Percentiles rank a stretch among this genome's conserved stretches.
phyloP scores from a whole-genome alignment of 2,797 vertebrate genomes.

The Betta splendens region DNA sequence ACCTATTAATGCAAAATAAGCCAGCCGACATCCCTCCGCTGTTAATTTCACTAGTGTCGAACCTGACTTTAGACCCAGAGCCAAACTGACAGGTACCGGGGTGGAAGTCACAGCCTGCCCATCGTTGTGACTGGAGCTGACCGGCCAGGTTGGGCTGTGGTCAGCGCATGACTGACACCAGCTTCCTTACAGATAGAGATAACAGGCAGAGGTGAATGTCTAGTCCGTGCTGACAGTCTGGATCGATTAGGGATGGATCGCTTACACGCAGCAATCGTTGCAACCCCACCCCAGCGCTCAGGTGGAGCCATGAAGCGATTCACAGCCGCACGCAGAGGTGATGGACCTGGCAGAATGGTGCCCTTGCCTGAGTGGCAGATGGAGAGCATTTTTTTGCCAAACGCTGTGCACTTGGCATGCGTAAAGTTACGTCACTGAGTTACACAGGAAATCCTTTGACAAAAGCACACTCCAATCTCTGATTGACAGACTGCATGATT shows the following conservation, averaged over 20 bases:
- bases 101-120: slow-evolving; percentile 46
- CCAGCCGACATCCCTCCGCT: slow-evolving; percentile 53
- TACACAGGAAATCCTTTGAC: slow-evolving; percentile 16
- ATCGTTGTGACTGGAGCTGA: slow-evolving; percentile 79
- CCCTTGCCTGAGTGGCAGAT: slow-evolving; percentile 24
- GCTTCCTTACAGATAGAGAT: slow-evolving; percentile 78
- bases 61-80: slow-evolving; percentile 36
- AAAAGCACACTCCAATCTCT: slow-evolving; percentile 26
- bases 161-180: slow-evolving; percentile 77
- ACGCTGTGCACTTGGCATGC: slow-evolving; percentile 9
- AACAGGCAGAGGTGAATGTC: slow-evolving; percentile 82
- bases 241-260: slow-evolving; percentile 83
- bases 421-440: slow-evolving; percentile 22
- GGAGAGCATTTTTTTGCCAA: slow-evolving; percentile 8
- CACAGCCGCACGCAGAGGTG: slow-evolving; percentile 50
- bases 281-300: slow-evolving; percentile 72
- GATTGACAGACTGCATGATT: slow-evolving; percentile 61
- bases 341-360: slow-evolving; percentile 45
- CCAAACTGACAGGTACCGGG: slow-evolving; percentile 10
- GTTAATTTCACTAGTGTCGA: slow-evolving; percentile 63
- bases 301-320: slow-evolving; percentile 68
- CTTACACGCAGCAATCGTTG: slow-evolving; percentile 81
- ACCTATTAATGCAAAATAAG: slow-evolving; percentile 77
- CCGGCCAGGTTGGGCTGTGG: slow-evolving; percentile 78
- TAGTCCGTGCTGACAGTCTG: slow-evolving; percentile 83